Evolutionary conservation across 1,140 invertebrate species (phyloP).

Genomic region (Diprion similis): DNA sequence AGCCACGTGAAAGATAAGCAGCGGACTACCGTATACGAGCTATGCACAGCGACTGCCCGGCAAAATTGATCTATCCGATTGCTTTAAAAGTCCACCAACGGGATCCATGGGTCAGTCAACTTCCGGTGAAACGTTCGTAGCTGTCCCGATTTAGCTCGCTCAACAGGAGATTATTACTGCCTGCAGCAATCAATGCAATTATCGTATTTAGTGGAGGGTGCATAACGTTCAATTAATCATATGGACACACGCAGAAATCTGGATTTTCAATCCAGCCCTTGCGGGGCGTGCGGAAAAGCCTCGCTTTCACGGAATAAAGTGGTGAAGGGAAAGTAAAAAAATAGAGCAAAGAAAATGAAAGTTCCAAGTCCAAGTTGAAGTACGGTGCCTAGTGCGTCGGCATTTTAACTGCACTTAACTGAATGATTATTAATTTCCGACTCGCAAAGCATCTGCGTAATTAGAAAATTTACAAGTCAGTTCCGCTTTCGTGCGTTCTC

Average conservation of each 20-base stretch:
- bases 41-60: background rate
- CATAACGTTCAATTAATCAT: too few species aligned
- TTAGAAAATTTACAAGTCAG: background rate
- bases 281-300: too few species aligned
- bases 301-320: too few species aligned
- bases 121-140: conserved; percentile 1
- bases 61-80: conserved; percentile 1
- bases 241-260: too few species aligned
- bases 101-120: conserved; percentile 6
- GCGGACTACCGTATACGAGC: background rate
- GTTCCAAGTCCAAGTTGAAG: background rate
- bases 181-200: background rate
- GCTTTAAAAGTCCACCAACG: background rate
- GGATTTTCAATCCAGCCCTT: too few species aligned
- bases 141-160: too few species aligned
- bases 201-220: background rate
- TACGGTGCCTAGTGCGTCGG: too few species aligned
- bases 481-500: background rate
- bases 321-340: too few species aligned
- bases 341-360: background rate
- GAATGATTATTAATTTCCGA: background rate
- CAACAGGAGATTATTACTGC: background rate
- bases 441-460: background rate
- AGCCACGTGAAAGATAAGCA: background rate
- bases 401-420: background rate